These are phyloP conservation scores for Mobula hypostoma DNA, from an alignment of 2,113 vertebrate genomes.

Conservation along the genomic window DNA sequence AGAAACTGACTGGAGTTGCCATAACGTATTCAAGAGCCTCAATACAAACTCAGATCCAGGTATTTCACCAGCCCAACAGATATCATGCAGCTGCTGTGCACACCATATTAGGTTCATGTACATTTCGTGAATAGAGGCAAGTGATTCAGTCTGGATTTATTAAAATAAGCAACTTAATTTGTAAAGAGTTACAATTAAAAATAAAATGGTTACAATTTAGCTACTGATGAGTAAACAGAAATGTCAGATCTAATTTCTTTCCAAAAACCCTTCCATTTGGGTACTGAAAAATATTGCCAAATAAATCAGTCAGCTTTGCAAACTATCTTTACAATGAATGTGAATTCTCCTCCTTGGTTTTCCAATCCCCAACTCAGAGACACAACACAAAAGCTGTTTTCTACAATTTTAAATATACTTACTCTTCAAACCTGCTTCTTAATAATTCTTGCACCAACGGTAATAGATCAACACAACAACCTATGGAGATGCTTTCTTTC, in stretches of 20 bases:
- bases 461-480: constrained; percentile 86
- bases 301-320: not conserved
- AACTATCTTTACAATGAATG: not conserved
- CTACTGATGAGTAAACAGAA: not conserved
- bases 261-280: not conserved
- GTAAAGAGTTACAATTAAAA: not conserved
- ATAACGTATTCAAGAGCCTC: not conserved
- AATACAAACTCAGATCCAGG: not conserved
- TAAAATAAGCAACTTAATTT: not conserved
- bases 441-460: constrained; percentile 77
- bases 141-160: not conserved
- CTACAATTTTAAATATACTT: constrained; percentile 51
- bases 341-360: not conserved
- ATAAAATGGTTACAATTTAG: not conserved
- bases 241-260: not conserved
- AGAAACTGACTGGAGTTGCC: too few relatives aligned
- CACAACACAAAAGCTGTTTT: not conserved
- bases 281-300: not conserved
- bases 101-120: not conserved
- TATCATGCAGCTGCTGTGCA: not conserved
- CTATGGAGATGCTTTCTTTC: constrained; percentile 69
- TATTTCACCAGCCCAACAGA: not conserved
- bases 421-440: constrained; percentile 83
- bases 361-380: not conserved
- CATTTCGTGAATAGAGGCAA: not conserved